Base-by-base conservation (phyloP, 2,797 vertebrate genomes). In the Dryobates pubescens region DNA sequence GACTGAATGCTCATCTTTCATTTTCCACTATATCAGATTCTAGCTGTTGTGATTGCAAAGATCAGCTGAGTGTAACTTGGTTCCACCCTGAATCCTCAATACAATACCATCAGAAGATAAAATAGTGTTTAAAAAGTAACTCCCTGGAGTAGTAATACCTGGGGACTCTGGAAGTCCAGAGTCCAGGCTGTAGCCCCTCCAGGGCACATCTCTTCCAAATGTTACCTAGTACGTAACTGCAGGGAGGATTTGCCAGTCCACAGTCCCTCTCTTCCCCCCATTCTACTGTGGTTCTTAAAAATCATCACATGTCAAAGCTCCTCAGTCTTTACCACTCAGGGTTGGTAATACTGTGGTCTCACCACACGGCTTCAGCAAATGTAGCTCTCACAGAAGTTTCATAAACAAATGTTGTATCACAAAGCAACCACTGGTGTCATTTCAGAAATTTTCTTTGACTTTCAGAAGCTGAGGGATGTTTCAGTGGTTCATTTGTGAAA, bases 361-460 rank as follows among this genome's bases (percentile, higher is more conserved):
- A 27, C 85, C 71, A 26, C 49, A 19, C 3, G 12, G 11, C 56
- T 41, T 51, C 58, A 86, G 54, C 58, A 58, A 20, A 82, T 36
- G 59, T 34, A 64, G 22, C 0, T 0, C 72, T 89, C 73, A 73
- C 78, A 83, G 61, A 58, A 51, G 59, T 38, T 65, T 17, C 69
- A 68, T 72, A 61, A 80, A 51, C 0, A 5, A 22, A 7, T 34
- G 45, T 80, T 41, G 3, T 19, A 22, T 53, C 75, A 51, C 78
- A 80, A 29, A 89, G 59, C 63, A 89, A 24, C 32, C 57, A 71
- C 36, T 64, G 62, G 58, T 84, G 62, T 77, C 9, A 95, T 87
- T 68, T 88, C 69, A 92, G 89, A 79, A 92, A 77, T 82, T 90
- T 85, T 85, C 78, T 86, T 93, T 85, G 75, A 22, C 81, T 91